Conservation (phyloP, 2,888 invertebrate species). For the Drosophila niveifrons region DNA sequence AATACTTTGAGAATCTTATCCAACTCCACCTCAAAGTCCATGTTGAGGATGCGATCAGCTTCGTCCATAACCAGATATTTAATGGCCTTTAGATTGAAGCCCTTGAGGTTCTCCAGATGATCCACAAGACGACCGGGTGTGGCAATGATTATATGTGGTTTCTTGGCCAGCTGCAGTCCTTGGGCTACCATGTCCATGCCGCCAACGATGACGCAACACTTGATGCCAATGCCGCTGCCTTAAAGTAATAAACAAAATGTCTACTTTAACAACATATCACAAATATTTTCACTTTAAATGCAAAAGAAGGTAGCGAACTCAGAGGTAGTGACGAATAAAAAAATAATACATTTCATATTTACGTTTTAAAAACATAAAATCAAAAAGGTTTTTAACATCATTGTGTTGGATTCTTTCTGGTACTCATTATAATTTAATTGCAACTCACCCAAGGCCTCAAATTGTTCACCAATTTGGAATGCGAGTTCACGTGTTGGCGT, state of each 20-base stretch:
- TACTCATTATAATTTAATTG: not conserved
- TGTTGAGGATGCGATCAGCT: slow-evolving; percentile 98
- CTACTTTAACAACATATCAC: not conserved
- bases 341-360: slow-evolving; percentile 77
- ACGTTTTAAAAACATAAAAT: slow-evolving; percentile 62
- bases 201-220: slow-evolving; percentile 98
- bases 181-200: slow-evolving; percentile 99
- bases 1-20: slow-evolving; percentile 96
- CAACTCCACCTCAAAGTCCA: slow-evolving; percentile 99
- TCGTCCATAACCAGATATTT: slow-evolving; percentile 99
- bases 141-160: slow-evolving; percentile 98
- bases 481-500: slow-evolving; percentile 99
- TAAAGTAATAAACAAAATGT: not conserved
- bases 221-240: slow-evolving; percentile 96
- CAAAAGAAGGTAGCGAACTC: slow-evolving; percentile 47
- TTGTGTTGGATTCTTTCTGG: slow-evolving; percentile 32
- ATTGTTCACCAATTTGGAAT: slow-evolving; percentile 99
- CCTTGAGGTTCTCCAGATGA: slow-evolving; percentile 99
- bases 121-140: slow-evolving; percentile 98
- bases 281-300: not conserved
- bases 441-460: slow-evolving; percentile 95
- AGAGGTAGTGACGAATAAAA: slow-evolving; percentile 85
- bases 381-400: slow-evolving; percentile 77
- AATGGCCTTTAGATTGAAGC: slow-evolving; percentile 95
- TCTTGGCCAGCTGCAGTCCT: slow-evolving; percentile 94